Evolutionary conservation across 2,797 vertebrate genomes (phyloP).

Genomic region (Sebastiscus albofasciatus): DNA sequence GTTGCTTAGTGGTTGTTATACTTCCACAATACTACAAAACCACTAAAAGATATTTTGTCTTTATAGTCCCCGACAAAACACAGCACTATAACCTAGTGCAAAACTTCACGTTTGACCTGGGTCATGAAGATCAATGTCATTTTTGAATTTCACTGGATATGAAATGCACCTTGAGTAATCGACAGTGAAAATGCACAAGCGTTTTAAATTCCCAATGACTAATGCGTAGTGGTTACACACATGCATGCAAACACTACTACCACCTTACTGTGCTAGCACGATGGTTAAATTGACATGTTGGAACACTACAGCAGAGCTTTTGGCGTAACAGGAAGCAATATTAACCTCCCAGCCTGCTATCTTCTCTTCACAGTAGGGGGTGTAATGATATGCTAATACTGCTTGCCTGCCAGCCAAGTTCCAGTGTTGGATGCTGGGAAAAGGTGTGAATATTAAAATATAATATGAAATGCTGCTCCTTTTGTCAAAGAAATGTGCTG

Average conservation of each 20-base stretch:
- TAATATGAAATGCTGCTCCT: slow-evolving; percentile 6
- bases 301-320: slow-evolving; percentile 12
- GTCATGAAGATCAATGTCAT: background rate
- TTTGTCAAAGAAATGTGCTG: background rate
- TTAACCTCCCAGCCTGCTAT: slow-evolving; percentile 38
- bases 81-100: background rate
- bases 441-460: slow-evolving; percentile 42
- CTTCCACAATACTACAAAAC: background rate
- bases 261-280: background rate
- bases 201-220: background rate
- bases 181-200: background rate
- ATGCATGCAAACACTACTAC: background rate
- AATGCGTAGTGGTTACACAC: background rate
- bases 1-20: background rate
- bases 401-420: slow-evolving; percentile 28
- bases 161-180: background rate
- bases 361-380: slow-evolving; percentile 27
- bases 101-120: background rate
- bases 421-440: slow-evolving; percentile 20
- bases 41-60: background rate
- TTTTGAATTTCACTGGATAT: background rate
- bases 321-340: slow-evolving; percentile 25
- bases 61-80: background rate
- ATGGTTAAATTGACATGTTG: slow-evolving; percentile 18
- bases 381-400: slow-evolving; percentile 55